Base-by-base conservation (phyloP, 37 sponge, comb jelly and placozoan species). In the Cliona cf. orientalis region DNA sequence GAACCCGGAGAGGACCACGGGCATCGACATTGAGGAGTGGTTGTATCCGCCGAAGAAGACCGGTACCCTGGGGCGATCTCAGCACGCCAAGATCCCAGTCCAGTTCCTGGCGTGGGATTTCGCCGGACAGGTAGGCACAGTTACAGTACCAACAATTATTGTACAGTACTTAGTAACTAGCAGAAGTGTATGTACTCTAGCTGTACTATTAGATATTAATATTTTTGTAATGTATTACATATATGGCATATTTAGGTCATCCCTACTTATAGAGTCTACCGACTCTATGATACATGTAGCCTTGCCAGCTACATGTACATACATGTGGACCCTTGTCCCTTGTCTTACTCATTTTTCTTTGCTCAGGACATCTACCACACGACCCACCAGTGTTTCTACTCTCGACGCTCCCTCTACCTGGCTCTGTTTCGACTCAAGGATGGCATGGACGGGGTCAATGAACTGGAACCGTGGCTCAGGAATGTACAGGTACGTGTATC, bases 301-400 rank as follows among this genome's bases (percentile, higher is more conserved):
- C 56, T 53, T 53, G 56, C n/a, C n/a, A n/a, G n/a, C n/a, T n/a
- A n/a, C n/a, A n/a, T n/a, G n/a, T n/a, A n/a, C n/a, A n/a, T n/a
- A n/a, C n/a, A n/a, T n/a, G n/a, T n/a, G n/a, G n/a, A n/a, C n/a
- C n/a, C n/a, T n/a, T n/a, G n/a, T n/a, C n/a, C n/a, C n/a, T n/a
- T n/a, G n/a, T 53, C 31, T 39, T 45, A 23, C 5, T 41, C 39
- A 46, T 58, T 36, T 70, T n/a, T n/a, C n/a, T n/a, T n/a, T n/a
- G 45, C 34, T 7, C 79, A 95, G 91, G 90, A 82, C 5, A 87
- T 93, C 63, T 97, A 97, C 86, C 89, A 91, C 56, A 92, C 91
- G 14, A 97, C 97, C 19, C 97, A 97, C 45, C 97, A 97, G 84
- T 97, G 97, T 69, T 97, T 97, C 82, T 88, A 90, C 74, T 89